Conservation (phyloP, 2,113 vertebrate species). For the Malurus cyaneus region DNA sequence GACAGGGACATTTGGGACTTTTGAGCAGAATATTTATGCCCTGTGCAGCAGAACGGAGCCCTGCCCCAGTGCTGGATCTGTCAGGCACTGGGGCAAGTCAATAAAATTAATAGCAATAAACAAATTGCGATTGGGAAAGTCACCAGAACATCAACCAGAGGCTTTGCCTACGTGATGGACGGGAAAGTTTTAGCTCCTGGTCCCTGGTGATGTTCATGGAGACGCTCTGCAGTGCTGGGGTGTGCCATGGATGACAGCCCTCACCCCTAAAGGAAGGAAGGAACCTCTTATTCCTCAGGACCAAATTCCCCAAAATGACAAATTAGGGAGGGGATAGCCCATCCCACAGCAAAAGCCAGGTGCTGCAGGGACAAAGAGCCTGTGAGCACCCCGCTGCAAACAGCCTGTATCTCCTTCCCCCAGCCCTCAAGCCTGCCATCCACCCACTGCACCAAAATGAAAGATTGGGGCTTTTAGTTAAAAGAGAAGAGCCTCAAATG, state of each 20-base stretch:
- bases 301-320: fast-evolving
- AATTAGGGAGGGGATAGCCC: neutral
- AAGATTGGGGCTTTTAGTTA: neutral
- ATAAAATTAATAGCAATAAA: neutral
- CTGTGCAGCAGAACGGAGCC: neutral
- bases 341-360: neutral
- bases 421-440: neutral
- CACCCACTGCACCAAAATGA: neutral
- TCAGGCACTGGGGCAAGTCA: neutral
- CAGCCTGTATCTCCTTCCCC: neutral
- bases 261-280: neutral
- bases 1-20: neutral
- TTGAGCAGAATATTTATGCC: neutral
- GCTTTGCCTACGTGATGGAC: fast-evolving
- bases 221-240: neutral
- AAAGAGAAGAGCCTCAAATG: neutral
- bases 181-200: neutral
- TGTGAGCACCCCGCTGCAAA: neutral
- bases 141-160: neutral
- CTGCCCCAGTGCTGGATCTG: neutral
- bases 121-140: neutral
- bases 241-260: neutral
- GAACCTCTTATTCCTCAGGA: neutral
- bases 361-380: neutral
- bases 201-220: neutral